These are phyloP conservation scores for Percopsis omiscomaycus DNA, from an alignment of 2,797 vertebrate genomes.

Conservation along the genomic window DNA sequence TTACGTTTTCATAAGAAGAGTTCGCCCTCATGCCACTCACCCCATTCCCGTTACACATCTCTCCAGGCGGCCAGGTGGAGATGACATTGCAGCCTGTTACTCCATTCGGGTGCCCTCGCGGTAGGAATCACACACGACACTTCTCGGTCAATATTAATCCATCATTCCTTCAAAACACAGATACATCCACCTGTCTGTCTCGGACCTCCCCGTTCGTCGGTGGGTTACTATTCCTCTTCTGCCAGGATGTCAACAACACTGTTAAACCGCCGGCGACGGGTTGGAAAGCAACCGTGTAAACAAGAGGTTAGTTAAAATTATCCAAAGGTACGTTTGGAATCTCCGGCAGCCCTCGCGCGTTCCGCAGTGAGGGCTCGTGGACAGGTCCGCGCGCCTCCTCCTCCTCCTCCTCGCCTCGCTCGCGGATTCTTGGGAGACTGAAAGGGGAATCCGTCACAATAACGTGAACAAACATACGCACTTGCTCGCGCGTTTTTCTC, in stretches of 20 bases:
- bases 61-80: conserved; percentile 83
- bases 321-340: conserved; percentile 56
- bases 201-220: conserved; percentile 21
- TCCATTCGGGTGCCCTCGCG: conserved; percentile 73
- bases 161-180: conserved; percentile 51
- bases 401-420: conserved; percentile 67
- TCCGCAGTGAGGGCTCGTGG: conserved; percentile 79
- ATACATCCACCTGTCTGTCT: conserved; percentile 75
- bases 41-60: conserved; percentile 91
- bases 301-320: conserved; percentile 36
- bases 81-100: conserved; percentile 88
- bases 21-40: conserved; percentile 75
- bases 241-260: conserved; percentile 42
- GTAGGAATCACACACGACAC: conserved; percentile 65
- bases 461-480: conserved; percentile 58
- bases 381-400: conserved; percentile 72
- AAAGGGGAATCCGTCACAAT: conserved; percentile 76
- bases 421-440: conserved; percentile 71
- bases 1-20: conserved; percentile 13
- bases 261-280: conserved; percentile 27
- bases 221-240: conserved; percentile 55
- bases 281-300: conserved; percentile 11
- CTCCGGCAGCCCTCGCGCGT: conserved; percentile 72
- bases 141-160: conserved; percentile 67
- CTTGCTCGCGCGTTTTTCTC: neutral